Evolutionary conservation across 2,113 vertebrate species (phyloP), one percentile per base, ranked within the genome.

Genomic region (Neofelis nebulosa): DNA sequence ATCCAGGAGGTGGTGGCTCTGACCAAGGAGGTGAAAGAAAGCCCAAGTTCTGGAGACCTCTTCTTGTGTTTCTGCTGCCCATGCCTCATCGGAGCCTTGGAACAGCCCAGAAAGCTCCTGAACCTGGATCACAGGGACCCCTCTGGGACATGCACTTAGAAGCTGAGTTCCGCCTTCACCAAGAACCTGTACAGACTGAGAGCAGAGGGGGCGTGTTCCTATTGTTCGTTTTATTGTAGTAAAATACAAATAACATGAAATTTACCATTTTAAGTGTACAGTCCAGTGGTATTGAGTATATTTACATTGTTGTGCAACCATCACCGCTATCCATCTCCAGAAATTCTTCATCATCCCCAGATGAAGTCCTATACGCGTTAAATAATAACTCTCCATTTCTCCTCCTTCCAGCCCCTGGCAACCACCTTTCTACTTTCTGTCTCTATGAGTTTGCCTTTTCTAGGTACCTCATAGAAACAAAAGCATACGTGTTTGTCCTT

Each of bases 21-120:
- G 76, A 95, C 93, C 92, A 1, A 14, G 23, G 90, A 92, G 94
- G 94, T 87, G 68, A 97, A 97, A 94, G 84, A 95, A 97, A 97
- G 89, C 94, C 92, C 90, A 97, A 4, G 83, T 96, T 97, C 76
- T 97, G 97, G 96, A 97, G 90, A 80, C 91, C 89, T 94, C 95
- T 98, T 84, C 31, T 96, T 95, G 98, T 93, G 94, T 98, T 97
- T 97, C 97, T 97, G 92, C 82, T 97, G 94, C 84, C 50, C 2
- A 0, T 4, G 68, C 52, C 50, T n/a, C 71, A 33, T 55, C 41
- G 91, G 63, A 84, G 74, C 65, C 83, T 65, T 57, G 7, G 69
- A 55, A 45, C 33, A 50, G 81, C 61, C 66, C 31, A 41, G 74
- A 52, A 38, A 38, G 16, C n/a, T 82, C 55, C 38, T 5, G 19